Base-by-base conservation (phyloP, 2,113 vertebrate genomes). In the Egretta garzetta region DNA sequence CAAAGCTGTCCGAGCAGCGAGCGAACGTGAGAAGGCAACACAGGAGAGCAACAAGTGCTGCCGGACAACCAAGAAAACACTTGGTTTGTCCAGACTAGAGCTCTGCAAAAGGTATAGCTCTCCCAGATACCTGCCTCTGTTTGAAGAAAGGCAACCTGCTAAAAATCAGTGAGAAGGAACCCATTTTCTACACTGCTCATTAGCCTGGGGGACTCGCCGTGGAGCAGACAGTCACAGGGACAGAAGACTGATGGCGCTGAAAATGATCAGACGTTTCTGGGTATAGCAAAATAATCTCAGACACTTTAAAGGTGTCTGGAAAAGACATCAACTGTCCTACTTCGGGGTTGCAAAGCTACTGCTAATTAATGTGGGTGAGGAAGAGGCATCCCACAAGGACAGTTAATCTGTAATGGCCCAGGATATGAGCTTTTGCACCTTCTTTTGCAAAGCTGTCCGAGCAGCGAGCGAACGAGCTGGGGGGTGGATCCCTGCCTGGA, bases 391-490 rank as follows among this genome's bases (percentile, higher is more conserved):
- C 17, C 39, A 21, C 27, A 35, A 49, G 79, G 60, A 68, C 0
- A 0, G 14, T 68, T 88, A 67, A 47, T 49, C 23, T 41, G 23
- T 67, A 74, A 83, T 52, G 9, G 37, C 60, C 30, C 41, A 49
- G 80, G 59, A 37, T 52, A 52, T 1, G 10, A 75, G 53, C 30
- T 91, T 91, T 89, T 76, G 58, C 10, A 26, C 33, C 55, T 88
- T 68, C 62, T 76, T 70, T 82, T 49, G 33, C 21, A 70, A 77
- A 93, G 43, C 55, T 41, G 26, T 18, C 24, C 1, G 4, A 81
- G 16, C 0, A 0, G 18, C 0, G 0, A 94, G 18, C 2, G 3
- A 75, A 30, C 4, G 3, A 77, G 32, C 0, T 0, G 63, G 39
- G 22, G 59, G 67, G 37, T 37, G 64, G 73, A n/a, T 81, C 35